Percentiles rank a stretch among this genome's conserved stretches.
Evolutionary conservation across 2,888 invertebrate genomes (phyloP).

Genomic region (Blastobasis lacticolella): DNA sequence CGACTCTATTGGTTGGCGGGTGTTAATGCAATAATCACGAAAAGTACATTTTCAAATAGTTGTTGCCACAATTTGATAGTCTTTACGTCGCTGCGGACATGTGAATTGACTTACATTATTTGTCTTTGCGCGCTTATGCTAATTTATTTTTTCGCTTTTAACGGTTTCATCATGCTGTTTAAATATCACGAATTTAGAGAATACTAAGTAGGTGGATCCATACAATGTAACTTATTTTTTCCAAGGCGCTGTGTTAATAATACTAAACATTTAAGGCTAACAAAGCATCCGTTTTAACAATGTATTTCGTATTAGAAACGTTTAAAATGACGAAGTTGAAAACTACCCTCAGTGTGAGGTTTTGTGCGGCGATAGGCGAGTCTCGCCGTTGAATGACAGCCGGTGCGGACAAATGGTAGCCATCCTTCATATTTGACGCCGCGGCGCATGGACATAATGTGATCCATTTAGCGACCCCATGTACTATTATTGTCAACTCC

Average conservation of each 20-base stretch:
- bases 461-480: conserved; percentile 55
- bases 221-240: conserved; percentile 2
- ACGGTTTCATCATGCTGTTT: conserved; percentile 64
- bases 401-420: conserved; percentile 44
- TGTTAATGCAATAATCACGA: conserved; percentile 66
- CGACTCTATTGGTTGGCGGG: conserved; percentile 47
- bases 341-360: conserved; percentile 26
- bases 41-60: conserved; percentile 64
- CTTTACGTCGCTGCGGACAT: conserved; percentile 53
- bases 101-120: conserved; percentile 65
- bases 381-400: conserved; percentile 40
- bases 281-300: not conserved
- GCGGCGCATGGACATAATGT: conserved; percentile 47
- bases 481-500: conserved; percentile 45
- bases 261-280: not conserved
- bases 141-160: conserved; percentile 65
- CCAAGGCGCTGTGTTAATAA: not conserved
- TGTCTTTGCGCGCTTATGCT: conserved; percentile 57
- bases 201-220: not conserved
- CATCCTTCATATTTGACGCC: conserved; percentile 62
- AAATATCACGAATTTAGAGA: conserved; percentile 49
- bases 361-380: conserved; percentile 28
- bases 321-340: conserved; percentile 28
- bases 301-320: conserved; percentile 6
- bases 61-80: conserved; percentile 61